phyloP scores from a whole-genome alignment of 2,888 invertebrate species.

The Chironomus riparius region DNA sequence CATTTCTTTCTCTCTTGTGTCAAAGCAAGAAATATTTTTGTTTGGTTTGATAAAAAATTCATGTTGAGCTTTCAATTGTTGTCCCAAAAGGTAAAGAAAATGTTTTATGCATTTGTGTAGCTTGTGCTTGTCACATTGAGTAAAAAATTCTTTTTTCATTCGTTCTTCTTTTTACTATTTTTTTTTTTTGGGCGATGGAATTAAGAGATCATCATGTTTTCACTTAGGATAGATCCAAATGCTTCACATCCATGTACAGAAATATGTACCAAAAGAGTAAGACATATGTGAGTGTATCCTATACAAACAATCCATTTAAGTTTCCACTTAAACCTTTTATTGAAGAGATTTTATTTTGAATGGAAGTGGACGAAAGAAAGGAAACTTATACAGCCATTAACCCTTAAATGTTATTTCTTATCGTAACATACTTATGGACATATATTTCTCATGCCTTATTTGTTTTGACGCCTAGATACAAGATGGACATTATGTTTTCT shows the following conservation, averaged over 20 bases:
- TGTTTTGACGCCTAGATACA: background rate
- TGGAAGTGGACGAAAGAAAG: too few species aligned
- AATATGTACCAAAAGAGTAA: too few species aligned
- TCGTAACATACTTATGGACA: background rate
- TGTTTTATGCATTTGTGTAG: background rate
- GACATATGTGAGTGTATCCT: background rate
- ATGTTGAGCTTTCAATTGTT: background rate
- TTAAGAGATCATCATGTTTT: constrained; percentile 10
- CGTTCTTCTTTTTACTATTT: too few species aligned
- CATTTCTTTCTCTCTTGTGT: too few species aligned
- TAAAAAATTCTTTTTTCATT: too few species aligned
- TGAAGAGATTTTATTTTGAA: background rate
- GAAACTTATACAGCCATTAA: too few species aligned
- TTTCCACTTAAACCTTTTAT: background rate
- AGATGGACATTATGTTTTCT: background rate
- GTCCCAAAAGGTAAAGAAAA: background rate
- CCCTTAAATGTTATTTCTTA: too few species aligned
- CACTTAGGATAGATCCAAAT: background rate
- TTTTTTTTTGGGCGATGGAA: background rate
- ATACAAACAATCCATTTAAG: constrained; percentile 7
- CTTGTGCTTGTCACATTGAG: too few species aligned
- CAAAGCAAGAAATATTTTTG: background rate
- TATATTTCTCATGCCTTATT: background rate
- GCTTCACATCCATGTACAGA: background rate
- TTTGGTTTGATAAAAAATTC: background rate